phyloP scores from a whole-genome alignment of 2,888 invertebrate genomes.

The Artemia sinica region DNA sequence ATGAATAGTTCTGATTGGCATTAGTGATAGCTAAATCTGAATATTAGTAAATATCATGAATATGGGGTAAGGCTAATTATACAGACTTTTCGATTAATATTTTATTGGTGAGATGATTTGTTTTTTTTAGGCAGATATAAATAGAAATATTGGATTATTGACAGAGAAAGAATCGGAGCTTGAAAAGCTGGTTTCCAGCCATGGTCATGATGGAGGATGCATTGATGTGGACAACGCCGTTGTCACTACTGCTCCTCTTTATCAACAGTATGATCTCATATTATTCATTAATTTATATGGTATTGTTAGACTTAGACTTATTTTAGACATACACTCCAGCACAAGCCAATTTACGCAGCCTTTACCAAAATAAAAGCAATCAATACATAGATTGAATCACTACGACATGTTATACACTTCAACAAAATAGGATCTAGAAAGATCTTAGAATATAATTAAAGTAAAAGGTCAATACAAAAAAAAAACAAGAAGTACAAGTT shows the following conservation, averaged over 20 bases:
- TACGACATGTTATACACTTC: too few relatives aligned
- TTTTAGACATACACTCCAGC: too few relatives aligned
- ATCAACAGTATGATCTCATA: constrained; percentile 56
- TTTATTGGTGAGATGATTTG: constrained; percentile 15
- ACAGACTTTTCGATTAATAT: constrained; percentile 13
- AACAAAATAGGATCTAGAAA: too few relatives aligned
- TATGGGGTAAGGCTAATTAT: constrained; percentile 10
- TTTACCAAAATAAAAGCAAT: too few relatives aligned
- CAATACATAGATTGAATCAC: too few relatives aligned
- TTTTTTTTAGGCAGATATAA: constrained; percentile 47
- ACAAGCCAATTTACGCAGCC: too few relatives aligned
- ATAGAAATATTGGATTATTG: constrained; percentile 61
- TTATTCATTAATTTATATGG: too few relatives aligned
- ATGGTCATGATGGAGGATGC: constrained; percentile 54
- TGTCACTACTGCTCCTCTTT: constrained; percentile 83
- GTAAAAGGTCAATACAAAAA: too few relatives aligned
- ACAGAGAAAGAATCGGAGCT: constrained; percentile 75
- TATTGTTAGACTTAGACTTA: too few relatives aligned
- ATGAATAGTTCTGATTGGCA: too few relatives aligned
- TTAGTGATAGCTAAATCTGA: constrained; percentile 7
- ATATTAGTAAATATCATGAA: constrained; percentile 13
- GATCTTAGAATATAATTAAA: too few relatives aligned
- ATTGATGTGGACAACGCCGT: constrained; percentile 90
- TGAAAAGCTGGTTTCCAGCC: constrained; percentile 54
- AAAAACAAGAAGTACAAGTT: too few relatives aligned